Percentiles rank a stretch among this genome's conserved stretches.
These are phyloP conservation scores for Pristis pectinata DNA, from an alignment of 2,797 vertebrate species.

Conservation along the genomic window DNA sequence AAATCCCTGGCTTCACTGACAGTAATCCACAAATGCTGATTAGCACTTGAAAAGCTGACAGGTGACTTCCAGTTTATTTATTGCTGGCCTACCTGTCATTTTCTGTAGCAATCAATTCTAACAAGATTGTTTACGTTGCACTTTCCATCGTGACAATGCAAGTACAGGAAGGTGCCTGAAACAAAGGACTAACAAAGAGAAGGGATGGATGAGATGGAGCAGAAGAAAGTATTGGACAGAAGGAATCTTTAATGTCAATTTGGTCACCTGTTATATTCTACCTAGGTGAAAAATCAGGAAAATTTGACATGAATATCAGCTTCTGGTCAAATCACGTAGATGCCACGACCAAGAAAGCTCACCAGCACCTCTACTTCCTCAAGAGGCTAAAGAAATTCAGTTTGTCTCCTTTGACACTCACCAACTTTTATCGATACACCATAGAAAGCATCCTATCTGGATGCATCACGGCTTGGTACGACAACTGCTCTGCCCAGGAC, in stretches of 20 bases:
- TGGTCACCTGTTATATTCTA: neutral
- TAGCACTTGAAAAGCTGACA: slow-evolving; percentile 16
- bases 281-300: neutral
- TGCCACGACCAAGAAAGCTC: no score
- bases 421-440: no score
- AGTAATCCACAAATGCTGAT: slow-evolving; percentile 23
- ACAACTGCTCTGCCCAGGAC: no score
- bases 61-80: slow-evolving; percentile 32
- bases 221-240: neutral
- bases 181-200: neutral
- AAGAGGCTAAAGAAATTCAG: no score
- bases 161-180: neutral
- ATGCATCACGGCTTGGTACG: no score
- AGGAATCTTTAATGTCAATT: neutral
- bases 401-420: no score
- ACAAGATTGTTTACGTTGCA: neutral
- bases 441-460: no score
- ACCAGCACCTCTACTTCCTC: no score
- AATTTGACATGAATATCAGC: neutral
- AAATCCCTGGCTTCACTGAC: slow-evolving; percentile 8
- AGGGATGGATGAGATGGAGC: neutral
- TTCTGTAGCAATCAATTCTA: slow-evolving; percentile 24
- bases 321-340: no score
- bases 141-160: neutral
- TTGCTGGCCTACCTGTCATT: slow-evolving; percentile 7